Percentiles rank a stretch among this genome's conserved stretches.
These are phyloP conservation scores for Porites australiensis DNA, from an alignment of 64 coral and sea anemone genomes.

Conservation along the genomic window DNA sequence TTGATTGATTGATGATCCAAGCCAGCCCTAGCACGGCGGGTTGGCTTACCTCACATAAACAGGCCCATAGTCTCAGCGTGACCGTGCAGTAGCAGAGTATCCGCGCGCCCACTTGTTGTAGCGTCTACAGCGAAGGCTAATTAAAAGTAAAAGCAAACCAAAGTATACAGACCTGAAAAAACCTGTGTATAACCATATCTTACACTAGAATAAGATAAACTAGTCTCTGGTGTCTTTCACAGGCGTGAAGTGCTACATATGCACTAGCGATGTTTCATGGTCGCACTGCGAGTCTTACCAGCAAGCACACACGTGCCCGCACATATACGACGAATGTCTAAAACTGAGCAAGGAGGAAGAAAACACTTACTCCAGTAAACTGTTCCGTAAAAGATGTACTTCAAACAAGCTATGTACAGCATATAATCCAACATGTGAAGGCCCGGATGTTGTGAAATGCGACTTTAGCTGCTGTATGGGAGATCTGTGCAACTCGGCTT, in stretches of 20 bases:
- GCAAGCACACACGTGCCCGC: constrained; percentile 27
- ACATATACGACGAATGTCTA: constrained; percentile 12
- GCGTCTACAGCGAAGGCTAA: too few species aligned
- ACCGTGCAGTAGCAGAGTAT: too few species aligned
- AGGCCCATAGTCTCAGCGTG: too few species aligned
- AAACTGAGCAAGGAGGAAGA: constrained; percentile 28
- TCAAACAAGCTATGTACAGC: constrained; percentile 34
- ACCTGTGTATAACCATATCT: too few species aligned
- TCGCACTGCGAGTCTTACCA: constrained; percentile 35
- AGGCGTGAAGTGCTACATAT: constrained; percentile 39
- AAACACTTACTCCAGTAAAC: not conserved
- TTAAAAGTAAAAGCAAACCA: too few species aligned
- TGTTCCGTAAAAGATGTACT: constrained; percentile 33
- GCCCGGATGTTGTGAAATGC: constrained; percentile 26
- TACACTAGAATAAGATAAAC: too few species aligned
- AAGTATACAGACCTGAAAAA: too few species aligned
- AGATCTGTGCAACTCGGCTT: constrained; percentile 6
- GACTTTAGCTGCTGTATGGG: constrained; percentile 51
- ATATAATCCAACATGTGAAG: constrained; percentile 28
- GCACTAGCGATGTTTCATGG: constrained; percentile 17
- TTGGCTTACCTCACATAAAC: too few species aligned
- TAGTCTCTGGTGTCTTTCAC: too few species aligned
- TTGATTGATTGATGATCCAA: too few species aligned
- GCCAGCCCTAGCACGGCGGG: too few species aligned
- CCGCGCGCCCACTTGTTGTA: too few species aligned